These are phyloP conservation scores for Spilosoma lubricipeda DNA, from an alignment of 2,888 invertebrate species.

Conservation along the genomic window DNA sequence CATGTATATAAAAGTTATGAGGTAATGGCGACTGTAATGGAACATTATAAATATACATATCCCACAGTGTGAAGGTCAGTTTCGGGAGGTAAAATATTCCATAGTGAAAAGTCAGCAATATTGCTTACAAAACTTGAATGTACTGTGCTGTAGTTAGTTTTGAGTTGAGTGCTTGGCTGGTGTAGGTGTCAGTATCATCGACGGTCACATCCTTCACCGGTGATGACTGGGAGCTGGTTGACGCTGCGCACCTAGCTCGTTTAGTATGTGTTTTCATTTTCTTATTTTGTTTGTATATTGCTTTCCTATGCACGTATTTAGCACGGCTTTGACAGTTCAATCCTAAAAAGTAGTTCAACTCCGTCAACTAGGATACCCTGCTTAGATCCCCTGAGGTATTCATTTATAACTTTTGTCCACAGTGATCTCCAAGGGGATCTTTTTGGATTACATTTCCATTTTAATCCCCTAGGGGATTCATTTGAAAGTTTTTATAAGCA, in stretches of 20 bases:
- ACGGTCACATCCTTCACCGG: conserved; percentile 67
- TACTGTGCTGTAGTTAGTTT: conserved; percentile 7
- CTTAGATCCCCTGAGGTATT: too few species aligned
- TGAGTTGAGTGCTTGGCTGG: conserved; percentile 39
- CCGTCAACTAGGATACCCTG: too few species aligned
- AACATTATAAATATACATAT: background rate
- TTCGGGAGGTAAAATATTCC: too few species aligned
- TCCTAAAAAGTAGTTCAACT: too few species aligned
- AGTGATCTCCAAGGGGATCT: too few species aligned
- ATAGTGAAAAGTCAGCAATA: background rate
- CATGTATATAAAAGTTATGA: too few species aligned
- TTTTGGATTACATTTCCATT: too few species aligned
- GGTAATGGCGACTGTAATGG: too few species aligned
- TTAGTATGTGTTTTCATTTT: conserved; percentile 65
- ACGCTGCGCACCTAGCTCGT: conserved; percentile 54
- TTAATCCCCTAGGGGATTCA: too few species aligned
- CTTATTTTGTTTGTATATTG: conserved; percentile 31
- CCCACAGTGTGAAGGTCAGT: too few species aligned
- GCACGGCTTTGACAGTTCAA: background rate
- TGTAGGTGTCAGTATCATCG: conserved; percentile 60
- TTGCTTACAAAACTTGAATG: background rate
- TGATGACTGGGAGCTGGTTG: conserved; percentile 77
- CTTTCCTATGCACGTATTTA: background rate
- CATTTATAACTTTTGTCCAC: too few species aligned
- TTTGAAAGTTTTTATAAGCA: too few species aligned